A percentile compares a stretch with the other conserved stretches of the same genome.
These are phyloP conservation scores for Camponotus floridanus DNA, from an alignment of 1,140 invertebrate genomes.

Conservation along the genomic window DNA sequence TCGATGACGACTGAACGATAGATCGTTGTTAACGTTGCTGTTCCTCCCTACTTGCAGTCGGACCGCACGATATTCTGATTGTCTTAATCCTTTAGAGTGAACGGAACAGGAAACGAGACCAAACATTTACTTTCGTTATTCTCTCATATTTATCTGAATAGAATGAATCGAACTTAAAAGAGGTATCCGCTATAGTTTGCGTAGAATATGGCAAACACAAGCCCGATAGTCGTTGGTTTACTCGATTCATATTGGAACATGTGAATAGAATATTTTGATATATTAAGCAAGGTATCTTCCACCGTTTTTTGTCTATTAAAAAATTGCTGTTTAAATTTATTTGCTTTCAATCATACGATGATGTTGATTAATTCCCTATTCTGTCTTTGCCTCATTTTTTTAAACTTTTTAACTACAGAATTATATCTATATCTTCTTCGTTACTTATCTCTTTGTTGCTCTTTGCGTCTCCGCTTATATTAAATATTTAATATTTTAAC, in stretches of 20 bases:
- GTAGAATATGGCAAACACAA: slow-evolving; percentile 56
- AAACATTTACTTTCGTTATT: slow-evolving; percentile 60
- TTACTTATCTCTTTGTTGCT: not conserved
- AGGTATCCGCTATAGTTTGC: slow-evolving; percentile 46
- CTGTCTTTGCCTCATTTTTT: not conserved
- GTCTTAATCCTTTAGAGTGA: slow-evolving; percentile 47
- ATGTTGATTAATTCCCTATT: not conserved
- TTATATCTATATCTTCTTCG: not conserved
- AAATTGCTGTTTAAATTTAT: not conserved
- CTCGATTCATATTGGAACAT: slow-evolving; percentile 29
- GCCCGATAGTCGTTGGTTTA: slow-evolving; percentile 33
- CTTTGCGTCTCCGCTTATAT: too few relatives aligned
- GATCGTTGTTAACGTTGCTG: slow-evolving; percentile 64
- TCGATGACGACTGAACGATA: slow-evolving; percentile 70
- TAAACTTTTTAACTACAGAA: not conserved
- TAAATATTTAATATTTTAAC: slow-evolving; percentile 4
- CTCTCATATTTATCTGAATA: slow-evolving; percentile 50
- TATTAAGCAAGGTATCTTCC: not conserved
- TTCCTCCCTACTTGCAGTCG: not conserved
- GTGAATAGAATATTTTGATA: slow-evolving; percentile 17
- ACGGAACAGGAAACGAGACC: slow-evolving; percentile 24
- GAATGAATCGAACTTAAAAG: slow-evolving; percentile 62
- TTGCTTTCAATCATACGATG: not conserved
- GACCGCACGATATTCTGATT: slow-evolving; percentile 40
- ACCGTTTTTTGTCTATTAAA: slow-evolving; percentile 23